Evolutionary conservation across 2,888 invertebrate genomes (phyloP), one percentile per base, ranked within the genome.

Genomic region (Polydrusus tereticollis): DNA sequence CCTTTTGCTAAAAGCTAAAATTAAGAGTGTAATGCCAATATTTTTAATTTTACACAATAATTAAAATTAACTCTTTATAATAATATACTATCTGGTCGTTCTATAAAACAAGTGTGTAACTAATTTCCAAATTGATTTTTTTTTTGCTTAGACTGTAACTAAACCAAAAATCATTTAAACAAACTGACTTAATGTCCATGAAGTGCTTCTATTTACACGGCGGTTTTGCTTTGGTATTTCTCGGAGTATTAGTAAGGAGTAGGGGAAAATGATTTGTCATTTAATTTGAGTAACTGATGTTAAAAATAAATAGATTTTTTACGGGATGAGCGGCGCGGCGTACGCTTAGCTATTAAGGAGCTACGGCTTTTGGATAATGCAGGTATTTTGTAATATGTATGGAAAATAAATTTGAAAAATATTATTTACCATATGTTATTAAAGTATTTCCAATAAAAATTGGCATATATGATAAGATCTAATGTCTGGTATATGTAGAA

Each of bases 261-360:
- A 29, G 43, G 64, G 74, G 76, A 78, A 78, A 77, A 76, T 79
- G 79, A 78, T 77, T 78, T 78, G 79, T 78, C 79, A 77, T 78
- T 79, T 79, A 72, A 72, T 78, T 78, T 77, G 76, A 80, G 79
- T 79, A 80, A 78, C 76, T 74, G 77, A 80, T 79, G 76, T 77
- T 79, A 77, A 75, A 79, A 78, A 77, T 80, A 79, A 80, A 80
- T 78, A 75, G 73, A 74, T 77, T 77, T 76, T 77, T 71, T 14
- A 33, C 62, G 43, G 20, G 57, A 45, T 71, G 50, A 64, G 75
- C 73, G 76, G 75, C 76, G 76, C 75, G 55, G 21, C 55, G 52
- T 52, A 52, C 45, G 29, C 69, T 63, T 63, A 33, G 50, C 43
- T 20, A 63, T 43, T 43, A 43, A 66, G 58, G 52, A 45, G 38